These are phyloP conservation scores for Sympetrum striolatum DNA, from an alignment of 2,888 invertebrate species.

Conservation along the genomic window DNA sequence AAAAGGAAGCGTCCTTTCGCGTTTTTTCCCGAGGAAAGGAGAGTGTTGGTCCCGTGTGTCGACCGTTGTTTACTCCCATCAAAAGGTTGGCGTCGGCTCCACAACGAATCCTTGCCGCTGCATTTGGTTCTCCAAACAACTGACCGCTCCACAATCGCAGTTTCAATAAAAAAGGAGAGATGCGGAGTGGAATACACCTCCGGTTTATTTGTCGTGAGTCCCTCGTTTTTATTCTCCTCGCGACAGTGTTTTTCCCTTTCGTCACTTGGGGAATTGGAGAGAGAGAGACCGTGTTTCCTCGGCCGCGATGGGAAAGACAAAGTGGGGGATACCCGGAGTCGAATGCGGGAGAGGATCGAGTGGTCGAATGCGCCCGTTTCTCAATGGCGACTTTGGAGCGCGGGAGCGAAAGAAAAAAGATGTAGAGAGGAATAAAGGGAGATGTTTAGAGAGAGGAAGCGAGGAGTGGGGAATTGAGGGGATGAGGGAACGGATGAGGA, in stretches of 20 bases:
- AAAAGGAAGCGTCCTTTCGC: neutral
- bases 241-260: slow-evolving; percentile 9
- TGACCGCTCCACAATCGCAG: neutral
- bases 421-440: neutral
- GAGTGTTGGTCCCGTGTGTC: neutral
- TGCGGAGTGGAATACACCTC: neutral
- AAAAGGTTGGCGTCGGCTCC: slow-evolving; percentile 4
- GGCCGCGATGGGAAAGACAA: neutral
- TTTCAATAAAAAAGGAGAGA: neutral
- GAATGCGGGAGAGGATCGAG: neutral
- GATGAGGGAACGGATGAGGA: neutral
- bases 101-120: slow-evolving; percentile 1
- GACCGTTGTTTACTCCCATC: neutral
- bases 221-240: neutral
- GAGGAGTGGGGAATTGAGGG: too few relatives aligned
- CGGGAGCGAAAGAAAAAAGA: neutral
- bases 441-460: neutral
- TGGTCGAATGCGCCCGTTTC: neutral
- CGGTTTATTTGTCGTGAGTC: neutral
- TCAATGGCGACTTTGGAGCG: neutral
- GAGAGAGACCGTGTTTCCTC: neutral
- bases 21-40: neutral
- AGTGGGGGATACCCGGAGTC: neutral
- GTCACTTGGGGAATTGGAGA: neutral
- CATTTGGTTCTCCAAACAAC: slow-evolving; percentile 15